phyloP scores from a whole-genome alignment of 2,113 vertebrate genomes.

The zebrafish (Danio rerio) region GRCz12tu NC_133183.1:49249001-49249500 shows the following conservation, averaged over 20 bases:
- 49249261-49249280: conserved; percentile 3
- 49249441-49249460: background rate
- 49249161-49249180: background rate
- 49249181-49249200: background rate
- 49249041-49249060: background rate
- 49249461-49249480: background rate
- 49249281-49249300: conserved; percentile 32
- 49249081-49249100: background rate
- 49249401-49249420: conserved; percentile 7
- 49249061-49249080: background rate
- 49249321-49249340: conserved; percentile 27
- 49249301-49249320: conserved; percentile 10
- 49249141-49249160: conserved; percentile 14
- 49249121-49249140: conserved; percentile 1
- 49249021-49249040: conserved; percentile 28
- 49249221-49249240: background rate
- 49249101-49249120: background rate
- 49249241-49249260: background rate
- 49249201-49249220: conserved; percentile 18
- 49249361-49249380: conserved; percentile 7
- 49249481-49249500: conserved; percentile 5
- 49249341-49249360: conserved; percentile 32
- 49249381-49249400: conserved; percentile 17
- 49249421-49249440: conserved; percentile 2
- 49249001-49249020: background rate